These are phyloP conservation scores for Amiota minor DNA, from an alignment of 2,888 invertebrate species.

Conservation along the genomic window DNA sequence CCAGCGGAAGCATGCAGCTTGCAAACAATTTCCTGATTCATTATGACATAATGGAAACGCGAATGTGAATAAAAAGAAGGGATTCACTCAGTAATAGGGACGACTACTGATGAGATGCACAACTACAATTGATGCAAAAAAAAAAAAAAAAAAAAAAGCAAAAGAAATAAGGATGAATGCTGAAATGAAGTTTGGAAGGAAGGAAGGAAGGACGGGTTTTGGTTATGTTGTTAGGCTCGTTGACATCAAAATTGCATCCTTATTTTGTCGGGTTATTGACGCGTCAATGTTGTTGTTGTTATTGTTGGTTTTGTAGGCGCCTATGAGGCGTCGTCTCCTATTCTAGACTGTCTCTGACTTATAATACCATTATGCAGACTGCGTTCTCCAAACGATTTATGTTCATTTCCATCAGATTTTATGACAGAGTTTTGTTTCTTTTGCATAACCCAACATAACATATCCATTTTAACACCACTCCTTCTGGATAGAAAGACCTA, in stretches of 20 bases:
- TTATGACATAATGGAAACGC: background rate
- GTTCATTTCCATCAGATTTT: conserved; percentile 6
- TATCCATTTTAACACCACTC: too few relatives aligned
- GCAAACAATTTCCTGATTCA: conserved; percentile 25
- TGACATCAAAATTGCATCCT: background rate
- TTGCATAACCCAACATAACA: background rate
- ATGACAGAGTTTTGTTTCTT: conserved; percentile 1
- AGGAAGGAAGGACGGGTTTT: background rate
- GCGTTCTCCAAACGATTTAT: too few relatives aligned
- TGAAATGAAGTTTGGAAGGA: background rate
- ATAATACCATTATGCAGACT: too few relatives aligned
- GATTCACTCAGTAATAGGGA: too few relatives aligned
- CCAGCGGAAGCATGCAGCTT: conserved; percentile 9
- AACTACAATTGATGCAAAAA: too few relatives aligned
- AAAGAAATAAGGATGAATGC: too few relatives aligned
- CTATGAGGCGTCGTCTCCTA: background rate
- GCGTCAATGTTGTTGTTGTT: background rate
- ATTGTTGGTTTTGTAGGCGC: background rate
- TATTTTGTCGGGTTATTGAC: conserved; percentile 22
- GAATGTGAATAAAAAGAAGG: background rate
- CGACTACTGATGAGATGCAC: too few relatives aligned
- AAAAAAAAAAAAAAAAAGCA: too few relatives aligned
- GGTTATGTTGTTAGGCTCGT: too few relatives aligned
- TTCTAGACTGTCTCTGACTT: background rate
- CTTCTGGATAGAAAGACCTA: too few relatives aligned